phyloP scores from a whole-genome alignment of 2,113 vertebrate genomes.

The Mola mola region DNA sequence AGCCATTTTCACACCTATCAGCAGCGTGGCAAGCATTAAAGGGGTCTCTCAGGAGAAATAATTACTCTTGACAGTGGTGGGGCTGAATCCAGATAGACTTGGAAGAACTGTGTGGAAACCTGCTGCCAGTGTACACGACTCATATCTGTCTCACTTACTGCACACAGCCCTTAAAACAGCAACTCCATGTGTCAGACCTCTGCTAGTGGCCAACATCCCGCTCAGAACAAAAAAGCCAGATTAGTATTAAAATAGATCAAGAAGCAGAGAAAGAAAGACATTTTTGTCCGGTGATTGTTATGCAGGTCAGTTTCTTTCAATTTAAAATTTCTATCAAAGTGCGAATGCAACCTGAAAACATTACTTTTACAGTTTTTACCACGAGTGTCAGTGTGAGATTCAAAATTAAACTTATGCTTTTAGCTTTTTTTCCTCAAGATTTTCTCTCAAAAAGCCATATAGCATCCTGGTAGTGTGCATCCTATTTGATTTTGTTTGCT shows the following conservation, averaged over 20 bases:
- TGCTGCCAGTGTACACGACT: constrained; percentile 58
- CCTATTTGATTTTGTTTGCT: constrained; percentile 10
- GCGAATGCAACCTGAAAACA: not conserved
- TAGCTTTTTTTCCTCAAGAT: not conserved
- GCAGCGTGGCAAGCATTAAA: constrained; percentile 14
- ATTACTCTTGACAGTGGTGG: constrained; percentile 67
- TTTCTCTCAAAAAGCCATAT: constrained; percentile 3
- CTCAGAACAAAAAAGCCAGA: constrained; percentile 16
- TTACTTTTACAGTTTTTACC: constrained; percentile 1
- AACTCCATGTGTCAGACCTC: constrained; percentile 32
- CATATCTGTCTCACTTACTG: constrained; percentile 36
- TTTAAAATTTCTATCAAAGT: too few relatives aligned
- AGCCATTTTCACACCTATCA: constrained; percentile 8
- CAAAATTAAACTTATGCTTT: constrained; percentile 11
- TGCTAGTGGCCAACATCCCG: constrained; percentile 21
- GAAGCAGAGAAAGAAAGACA: not conserved
- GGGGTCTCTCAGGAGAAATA: constrained; percentile 55
- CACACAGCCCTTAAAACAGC: constrained; percentile 34
- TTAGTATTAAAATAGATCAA: constrained; percentile 8
- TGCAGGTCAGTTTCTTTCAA: too few relatives aligned
- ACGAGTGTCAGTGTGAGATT: not conserved
- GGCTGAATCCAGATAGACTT: constrained; percentile 71
- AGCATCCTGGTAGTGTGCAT: not conserved
- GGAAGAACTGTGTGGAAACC: constrained; percentile 41
- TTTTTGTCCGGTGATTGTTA: too few relatives aligned